These are phyloP conservation scores for Acanthiza pusilla DNA, from an alignment of 2,797 vertebrate species.

Conservation along the genomic window DNA sequence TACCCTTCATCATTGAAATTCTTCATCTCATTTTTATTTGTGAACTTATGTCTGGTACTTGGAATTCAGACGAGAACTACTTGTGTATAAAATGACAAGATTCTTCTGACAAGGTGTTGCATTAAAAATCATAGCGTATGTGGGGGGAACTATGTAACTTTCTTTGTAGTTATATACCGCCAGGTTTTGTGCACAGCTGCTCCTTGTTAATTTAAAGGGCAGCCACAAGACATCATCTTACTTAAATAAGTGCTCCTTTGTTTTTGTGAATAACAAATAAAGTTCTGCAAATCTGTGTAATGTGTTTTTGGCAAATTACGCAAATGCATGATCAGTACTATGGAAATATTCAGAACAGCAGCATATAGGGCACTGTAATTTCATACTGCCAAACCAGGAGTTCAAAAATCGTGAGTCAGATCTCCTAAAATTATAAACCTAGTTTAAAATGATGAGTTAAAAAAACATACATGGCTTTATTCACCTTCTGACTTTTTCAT, in stretches of 20 bases:
- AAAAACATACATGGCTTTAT: not conserved
- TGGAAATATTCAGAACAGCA: not conserved
- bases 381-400: not conserved
- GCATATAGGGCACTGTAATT: not conserved
- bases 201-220: not conserved
- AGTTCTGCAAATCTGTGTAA: not conserved
- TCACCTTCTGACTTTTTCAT: slow-evolving; percentile 11
- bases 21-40: not conserved
- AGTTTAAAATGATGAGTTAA: not conserved
- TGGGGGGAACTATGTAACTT: not conserved
- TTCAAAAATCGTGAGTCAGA: slow-evolving; percentile 4
- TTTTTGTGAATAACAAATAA: not conserved
- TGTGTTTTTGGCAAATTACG: not conserved
- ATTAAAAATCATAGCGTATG: not conserved
- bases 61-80: not conserved
- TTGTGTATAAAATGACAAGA: not conserved
- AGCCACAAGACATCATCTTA: not conserved
- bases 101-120: not conserved
- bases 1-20: not conserved
- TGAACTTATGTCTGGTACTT: not conserved
- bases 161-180: not conserved
- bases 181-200: not conserved
- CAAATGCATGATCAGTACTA: not conserved
- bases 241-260: slow-evolving; percentile 4
- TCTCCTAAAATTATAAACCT: slow-evolving; percentile 17